Evolutionary conservation across 2,113 vertebrate species (phyloP), one percentile per base, ranked within the genome.

Genomic region (Galbula dea): DNA sequence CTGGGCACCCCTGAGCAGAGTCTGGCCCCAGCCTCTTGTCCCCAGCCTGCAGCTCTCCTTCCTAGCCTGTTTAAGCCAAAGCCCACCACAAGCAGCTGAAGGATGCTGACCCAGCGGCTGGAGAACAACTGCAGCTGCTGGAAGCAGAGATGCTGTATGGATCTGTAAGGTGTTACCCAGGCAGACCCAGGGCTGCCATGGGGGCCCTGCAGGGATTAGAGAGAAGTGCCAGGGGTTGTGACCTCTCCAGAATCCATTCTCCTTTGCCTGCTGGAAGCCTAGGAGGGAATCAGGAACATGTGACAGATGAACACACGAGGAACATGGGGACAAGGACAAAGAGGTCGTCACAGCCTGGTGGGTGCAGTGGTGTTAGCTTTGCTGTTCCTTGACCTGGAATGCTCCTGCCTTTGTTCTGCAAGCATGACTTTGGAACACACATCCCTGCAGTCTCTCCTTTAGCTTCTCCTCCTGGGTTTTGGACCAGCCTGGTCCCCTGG

Each of bases 391-490:
- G 76, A 62, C 39, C 90, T 72, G 88, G 58, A 91, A 71, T 24
- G 77, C 22, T 46, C 52, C 81, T 79, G 67, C 85, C 88, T 80
- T 71, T 93, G 88, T 76, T 71, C 81, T 68, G 58, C 55, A 22
- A 34, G 57, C 2, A 2, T 49, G 84, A 61, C 75, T 75, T 52
- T 62, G 52, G 34, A 86, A 57, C 19, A 17, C 45, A 46, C 11
- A 79, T 30, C 57, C 49, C 22, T 29, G 41, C 21, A 83, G 72
- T 19, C 48, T 71, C 57, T 71, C 52, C 51, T 76, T 34, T 43
- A 49, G 45, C 27, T 83, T 83, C n/a, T 73, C 61, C 46, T 59
- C 20, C 62, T 7, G 39, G 15, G 30, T 10, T 83, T 46, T 30
- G 49, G 69, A 49, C 41, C 37, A 78, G 37, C 45, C 12, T 17